Evolutionary conservation across 2,797 vertebrate species (phyloP).

Genomic region (Micropoecilia bifurca): DNA sequence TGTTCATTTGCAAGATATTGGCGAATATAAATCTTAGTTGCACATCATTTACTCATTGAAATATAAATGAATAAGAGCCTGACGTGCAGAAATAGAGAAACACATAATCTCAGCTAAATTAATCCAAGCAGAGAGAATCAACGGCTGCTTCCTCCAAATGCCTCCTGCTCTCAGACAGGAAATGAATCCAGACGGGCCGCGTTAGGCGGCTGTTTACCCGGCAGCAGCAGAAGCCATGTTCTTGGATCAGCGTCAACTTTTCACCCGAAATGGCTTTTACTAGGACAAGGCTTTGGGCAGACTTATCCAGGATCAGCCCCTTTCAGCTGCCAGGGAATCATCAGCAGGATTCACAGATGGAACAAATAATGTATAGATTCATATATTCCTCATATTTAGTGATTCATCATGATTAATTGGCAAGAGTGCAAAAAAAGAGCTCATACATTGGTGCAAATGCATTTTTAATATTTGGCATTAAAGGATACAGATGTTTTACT

Average conservation of each 20-base stretch:
- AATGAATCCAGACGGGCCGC: conserved; percentile 54
- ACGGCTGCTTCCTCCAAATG: conserved; percentile 50
- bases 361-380: conserved; percentile 17
- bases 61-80: background rate
- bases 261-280: conserved; percentile 69
- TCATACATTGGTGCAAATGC: background rate
- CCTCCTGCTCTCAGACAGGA: conserved; percentile 59
- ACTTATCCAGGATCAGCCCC: conserved; percentile 69
- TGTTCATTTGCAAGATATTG: background rate
- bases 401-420: background rate
- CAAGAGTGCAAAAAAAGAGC: background rate
- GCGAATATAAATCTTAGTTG: background rate
- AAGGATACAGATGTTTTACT: background rate
- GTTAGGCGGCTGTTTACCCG: conserved; percentile 47
- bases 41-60: background rate
- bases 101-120: conserved; percentile 61
- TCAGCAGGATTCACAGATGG: conserved; percentile 47
- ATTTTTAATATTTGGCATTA: background rate
- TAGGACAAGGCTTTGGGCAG: conserved; percentile 52
- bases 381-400: conserved; percentile 1
- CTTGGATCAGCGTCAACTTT: conserved; percentile 60
- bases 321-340: conserved; percentile 61
- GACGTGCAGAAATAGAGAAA: conserved; percentile 13
- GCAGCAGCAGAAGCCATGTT: conserved; percentile 50
- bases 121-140: conserved; percentile 52